Base-by-base conservation (phyloP, 2,888 invertebrate species). In the Cosmopolites sordidus region DNA sequence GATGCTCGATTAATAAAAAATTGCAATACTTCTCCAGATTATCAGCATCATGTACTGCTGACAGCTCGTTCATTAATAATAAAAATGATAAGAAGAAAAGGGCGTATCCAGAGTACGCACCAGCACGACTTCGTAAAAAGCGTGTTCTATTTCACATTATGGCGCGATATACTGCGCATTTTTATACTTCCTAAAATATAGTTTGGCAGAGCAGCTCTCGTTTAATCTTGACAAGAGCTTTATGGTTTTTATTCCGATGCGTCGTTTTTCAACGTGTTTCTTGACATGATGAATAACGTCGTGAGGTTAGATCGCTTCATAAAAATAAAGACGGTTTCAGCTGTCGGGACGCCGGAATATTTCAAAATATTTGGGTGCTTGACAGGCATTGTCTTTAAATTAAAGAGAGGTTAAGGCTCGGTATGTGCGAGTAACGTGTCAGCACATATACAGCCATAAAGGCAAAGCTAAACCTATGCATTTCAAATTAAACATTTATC, bases 151-250 rank as follows among this genome's bases (percentile, higher is more conserved):
- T 48, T 43, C 42, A 33, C 37, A 43, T 48, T 41, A 48, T 22
- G 17, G n/a, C 48, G 22, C 30, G n/a, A 37, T 43, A 17, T 41
- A 42, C 22, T 30, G 11, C 33, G 5, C 41, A 33, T 49, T 49
- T 49, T 43, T 16, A 18, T n/a, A 30, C 12, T 11, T 16, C 18
- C 16, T 4, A 12, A 14, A 43, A 49, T 27, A 49, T 38, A 43
- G 22, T 15, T 43, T 42, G 37, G 43, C 8, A 43, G 29, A 43
- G 43, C 27, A 17, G 15, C 33, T 18, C 43, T 49, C 43, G 33
- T 49, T 49, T 49, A 43, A 38, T 49, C 39, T 18, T 38, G 27
- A 43, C 43, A 38, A 39, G 43, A 43, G 49, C 43, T 16, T 43
- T 39, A 33, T 42, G 30, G 41, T 48, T 41, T 48, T 41, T 48